Conservation (phyloP, 2,888 invertebrate species). For the Neelides folsomi region DNA sequence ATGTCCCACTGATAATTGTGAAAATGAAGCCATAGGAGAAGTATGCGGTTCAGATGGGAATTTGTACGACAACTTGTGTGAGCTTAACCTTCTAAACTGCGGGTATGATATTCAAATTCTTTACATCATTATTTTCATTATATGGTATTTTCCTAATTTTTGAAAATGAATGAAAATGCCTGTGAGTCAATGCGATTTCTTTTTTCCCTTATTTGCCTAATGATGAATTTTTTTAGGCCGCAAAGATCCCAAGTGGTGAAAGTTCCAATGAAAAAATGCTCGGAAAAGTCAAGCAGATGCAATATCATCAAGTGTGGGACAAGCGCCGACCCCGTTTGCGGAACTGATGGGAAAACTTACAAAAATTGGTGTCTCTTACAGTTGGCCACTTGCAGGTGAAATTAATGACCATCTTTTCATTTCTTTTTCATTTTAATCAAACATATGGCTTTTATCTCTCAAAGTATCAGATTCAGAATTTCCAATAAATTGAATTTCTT, state of each 20-base stretch:
- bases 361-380: conserved; percentile 68
- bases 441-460: background rate
- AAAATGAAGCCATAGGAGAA: conserved; percentile 53
- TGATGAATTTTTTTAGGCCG: conserved; percentile 29
- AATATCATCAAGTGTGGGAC: conserved; percentile 47
- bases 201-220: too few relatives aligned
- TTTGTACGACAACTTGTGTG: conserved; percentile 75
- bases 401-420: conserved; percentile 29
- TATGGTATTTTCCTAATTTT: background rate
- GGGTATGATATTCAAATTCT: conserved; percentile 48
- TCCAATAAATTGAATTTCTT: background rate
- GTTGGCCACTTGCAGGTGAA: conserved; percentile 71
- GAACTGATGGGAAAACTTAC: conserved; percentile 75
- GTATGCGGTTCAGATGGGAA: conserved; percentile 82
- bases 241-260: conserved; percentile 36
- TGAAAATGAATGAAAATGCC: background rate
- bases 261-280: conserved; percentile 69
- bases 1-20: conserved; percentile 44
- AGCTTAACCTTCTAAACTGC: conserved; percentile 75
- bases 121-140: background rate
- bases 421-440: background rate
- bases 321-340: conserved; percentile 56
- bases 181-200: background rate
- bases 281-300: conserved; percentile 58
- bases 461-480: background rate